Conservation (phyloP, 2,113 vertebrate genomes). For the Rissa tridactyla region DNA sequence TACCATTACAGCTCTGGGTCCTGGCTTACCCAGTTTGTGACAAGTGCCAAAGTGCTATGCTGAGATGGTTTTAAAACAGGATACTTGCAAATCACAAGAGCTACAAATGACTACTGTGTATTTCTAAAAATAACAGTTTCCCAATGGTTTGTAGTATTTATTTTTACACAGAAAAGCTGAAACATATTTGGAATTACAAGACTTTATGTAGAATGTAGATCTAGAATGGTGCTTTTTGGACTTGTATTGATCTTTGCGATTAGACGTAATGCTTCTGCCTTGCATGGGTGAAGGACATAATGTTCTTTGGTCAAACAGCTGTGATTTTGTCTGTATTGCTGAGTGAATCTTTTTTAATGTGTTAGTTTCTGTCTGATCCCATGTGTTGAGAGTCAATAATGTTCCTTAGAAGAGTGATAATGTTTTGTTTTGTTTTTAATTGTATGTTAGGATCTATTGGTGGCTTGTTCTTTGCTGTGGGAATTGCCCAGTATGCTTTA, state of each 20-base stretch:
- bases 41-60: not conserved
- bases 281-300: not conserved
- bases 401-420: not conserved
- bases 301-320: not conserved
- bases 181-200: not conserved
- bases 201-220: not conserved
- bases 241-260: not conserved
- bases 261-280: not conserved
- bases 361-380: not conserved
- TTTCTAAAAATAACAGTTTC: not conserved
- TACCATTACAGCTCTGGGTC: not conserved
- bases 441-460: constrained; percentile 74
- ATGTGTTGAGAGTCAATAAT: not conserved
- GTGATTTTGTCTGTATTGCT: not conserved
- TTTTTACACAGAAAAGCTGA: not conserved
- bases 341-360: not conserved
- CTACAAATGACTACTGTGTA: not conserved
- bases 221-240: not conserved
- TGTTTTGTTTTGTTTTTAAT: not conserved
- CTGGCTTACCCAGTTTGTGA: not conserved
- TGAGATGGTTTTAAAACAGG: not conserved
- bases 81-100: not conserved
- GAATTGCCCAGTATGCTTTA: constrained; percentile 80
- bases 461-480: constrained; percentile 81
- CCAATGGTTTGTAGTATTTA: not conserved